Evolutionary conservation across 1,140 invertebrate species (phyloP).

Genomic region (Drosophila arizonae): DNA sequence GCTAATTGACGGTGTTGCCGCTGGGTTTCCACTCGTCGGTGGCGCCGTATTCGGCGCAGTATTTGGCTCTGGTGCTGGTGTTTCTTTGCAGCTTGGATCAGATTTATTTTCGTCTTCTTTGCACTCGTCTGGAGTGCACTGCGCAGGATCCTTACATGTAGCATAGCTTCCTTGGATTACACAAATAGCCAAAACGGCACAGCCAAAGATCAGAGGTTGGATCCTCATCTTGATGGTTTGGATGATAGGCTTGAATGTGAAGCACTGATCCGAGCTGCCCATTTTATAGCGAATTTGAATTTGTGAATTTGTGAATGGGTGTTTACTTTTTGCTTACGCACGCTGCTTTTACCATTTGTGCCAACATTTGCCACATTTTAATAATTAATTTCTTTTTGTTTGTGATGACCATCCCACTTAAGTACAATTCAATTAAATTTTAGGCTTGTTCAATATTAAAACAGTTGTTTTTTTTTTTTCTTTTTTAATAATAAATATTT

Average conservation of each 20-base stretch:
- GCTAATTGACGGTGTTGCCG: too few relatives aligned
- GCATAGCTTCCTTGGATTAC: background rate
- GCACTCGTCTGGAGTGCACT: too few relatives aligned
- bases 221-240: constrained; percentile 3
- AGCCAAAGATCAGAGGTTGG: constrained; percentile 11
- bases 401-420: background rate
- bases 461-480: background rate
- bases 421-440: background rate
- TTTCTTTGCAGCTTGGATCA: too few relatives aligned
- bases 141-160: background rate
- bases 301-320: background rate
- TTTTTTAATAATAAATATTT: too few relatives aligned
- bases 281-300: constrained; percentile 5
- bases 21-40: background rate
- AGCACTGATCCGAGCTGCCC: background rate
- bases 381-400: background rate
- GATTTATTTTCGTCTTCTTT: background rate
- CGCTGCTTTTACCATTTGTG: background rate
- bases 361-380: background rate
- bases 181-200: constrained; percentile 4
- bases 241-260: background rate
- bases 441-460: background rate
- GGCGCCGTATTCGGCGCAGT: background rate
- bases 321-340: background rate
- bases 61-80: too few relatives aligned